These are phyloP conservation scores for Chymomyza caudatula DNA, from an alignment of 2,888 invertebrate genomes.

Conservation along the genomic window DNA sequence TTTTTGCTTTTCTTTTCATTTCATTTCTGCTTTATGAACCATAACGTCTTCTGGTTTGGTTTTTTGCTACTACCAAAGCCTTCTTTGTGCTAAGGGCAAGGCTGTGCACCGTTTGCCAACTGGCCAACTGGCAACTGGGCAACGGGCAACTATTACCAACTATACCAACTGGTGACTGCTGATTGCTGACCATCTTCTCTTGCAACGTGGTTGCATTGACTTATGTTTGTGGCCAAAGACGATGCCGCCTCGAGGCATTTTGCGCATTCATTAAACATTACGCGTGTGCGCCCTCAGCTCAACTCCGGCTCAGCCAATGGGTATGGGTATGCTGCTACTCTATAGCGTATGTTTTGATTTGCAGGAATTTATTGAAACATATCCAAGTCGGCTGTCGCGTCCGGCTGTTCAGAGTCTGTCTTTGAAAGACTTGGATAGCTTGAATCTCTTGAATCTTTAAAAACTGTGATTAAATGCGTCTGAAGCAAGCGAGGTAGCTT, in stretches of 20 bases:
- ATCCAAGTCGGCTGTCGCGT: conserved; percentile 32
- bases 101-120: conserved; percentile 20
- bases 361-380: conserved; percentile 68
- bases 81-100: conserved; percentile 56
- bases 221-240: conserved; percentile 20
- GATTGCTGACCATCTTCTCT: conserved; percentile 31
- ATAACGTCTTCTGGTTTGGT: conserved; percentile 55
- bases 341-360: conserved; percentile 34
- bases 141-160: not conserved
- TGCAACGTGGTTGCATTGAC: conserved; percentile 31
- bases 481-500: not conserved
- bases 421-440: no score
- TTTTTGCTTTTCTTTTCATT: conserved; percentile 23
- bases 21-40: conserved; percentile 66
- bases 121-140: not conserved
- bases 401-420: conserved; percentile 1
- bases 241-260: conserved; percentile 52
- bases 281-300: conserved; percentile 37
- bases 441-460: not conserved
- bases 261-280: conserved; percentile 64
- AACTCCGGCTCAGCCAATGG: not conserved
- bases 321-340: not conserved
- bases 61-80: conserved; percentile 33
- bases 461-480: conserved; percentile 59
- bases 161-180: conserved; percentile 1